phyloP scores from a whole-genome alignment of 35 echinoderm and acorn worm genomes.

The Strongylocentrotus purpuratus region DNA sequence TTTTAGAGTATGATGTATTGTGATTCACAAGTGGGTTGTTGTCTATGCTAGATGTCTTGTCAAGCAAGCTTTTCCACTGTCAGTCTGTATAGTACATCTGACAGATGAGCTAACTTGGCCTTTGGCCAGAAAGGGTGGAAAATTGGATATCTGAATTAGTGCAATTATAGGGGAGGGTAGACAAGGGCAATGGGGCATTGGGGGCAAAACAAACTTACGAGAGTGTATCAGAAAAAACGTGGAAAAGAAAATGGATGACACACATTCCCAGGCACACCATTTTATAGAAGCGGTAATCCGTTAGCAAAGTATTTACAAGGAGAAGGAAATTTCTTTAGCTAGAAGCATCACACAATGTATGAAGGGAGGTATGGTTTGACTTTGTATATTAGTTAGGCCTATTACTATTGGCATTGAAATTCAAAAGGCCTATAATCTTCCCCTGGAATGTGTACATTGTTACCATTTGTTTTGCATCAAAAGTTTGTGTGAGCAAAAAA shows the following conservation, averaged over 20 bases:
- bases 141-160: slow-evolving; percentile 38
- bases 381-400: too few relatives aligned
- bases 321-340: too few relatives aligned
- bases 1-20: neutral
- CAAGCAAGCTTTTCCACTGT: neutral
- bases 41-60: neutral
- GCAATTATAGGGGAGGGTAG: slow-evolving; percentile 37
- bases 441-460: too few relatives aligned
- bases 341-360: neutral
- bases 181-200: slow-evolving; percentile 8
- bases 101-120: slow-evolving; percentile 16
- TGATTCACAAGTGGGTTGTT: neutral
- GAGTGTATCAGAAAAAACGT: neutral
- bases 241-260: neutral
- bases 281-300: neutral
- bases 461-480: too few relatives aligned
- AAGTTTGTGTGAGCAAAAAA: too few relatives aligned
- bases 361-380: too few relatives aligned
- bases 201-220: neutral
- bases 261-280: neutral
- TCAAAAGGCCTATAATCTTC: too few relatives aligned
- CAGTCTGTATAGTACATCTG: neutral
- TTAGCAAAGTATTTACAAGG: too few relatives aligned
- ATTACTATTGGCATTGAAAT: too few relatives aligned
- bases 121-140: slow-evolving; percentile 29